phyloP scores from a whole-genome alignment of 2,797 vertebrate species.

The Rhinophrynus dorsalis region DNA sequence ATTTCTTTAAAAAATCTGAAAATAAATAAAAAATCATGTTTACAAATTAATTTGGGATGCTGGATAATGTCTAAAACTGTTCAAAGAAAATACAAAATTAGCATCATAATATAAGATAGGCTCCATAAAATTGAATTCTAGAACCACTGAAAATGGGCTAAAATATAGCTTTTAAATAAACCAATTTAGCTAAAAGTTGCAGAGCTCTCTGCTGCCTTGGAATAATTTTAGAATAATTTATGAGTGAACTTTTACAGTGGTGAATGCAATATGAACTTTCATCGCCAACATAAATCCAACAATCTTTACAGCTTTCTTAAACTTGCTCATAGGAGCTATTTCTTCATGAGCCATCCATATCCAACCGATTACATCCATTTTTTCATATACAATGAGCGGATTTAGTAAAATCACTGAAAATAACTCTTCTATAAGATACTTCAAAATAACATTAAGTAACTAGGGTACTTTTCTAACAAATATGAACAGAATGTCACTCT shows the following conservation, averaged over 20 bases:
- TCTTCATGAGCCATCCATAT: neutral
- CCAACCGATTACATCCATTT: neutral
- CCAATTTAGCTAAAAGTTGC: constrained; percentile 13
- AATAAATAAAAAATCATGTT: too few relatives aligned
- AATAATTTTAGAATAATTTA: too few relatives aligned
- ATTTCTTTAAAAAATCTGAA: too few relatives aligned
- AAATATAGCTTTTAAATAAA: neutral
- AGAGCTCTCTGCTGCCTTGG: neutral
- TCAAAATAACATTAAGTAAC: too few relatives aligned
- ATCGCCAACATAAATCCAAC: neutral
- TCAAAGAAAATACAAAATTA: too few relatives aligned
- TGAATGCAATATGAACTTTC: neutral
- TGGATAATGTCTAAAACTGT: too few relatives aligned
- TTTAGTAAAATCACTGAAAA: too few relatives aligned
- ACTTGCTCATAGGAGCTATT: neutral
- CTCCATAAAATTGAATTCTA: constrained; percentile 8
- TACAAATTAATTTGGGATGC: too few relatives aligned
- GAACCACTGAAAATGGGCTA: neutral
- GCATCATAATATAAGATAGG: neutral
- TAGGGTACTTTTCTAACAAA: too few relatives aligned
- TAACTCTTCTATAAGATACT: too few relatives aligned
- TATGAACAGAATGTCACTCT: too few relatives aligned
- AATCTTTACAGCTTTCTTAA: neutral
- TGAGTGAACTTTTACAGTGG: constrained; percentile 20
- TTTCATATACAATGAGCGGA: too few relatives aligned